Evolutionary conservation across 2,113 vertebrate species (phyloP), one percentile per base, ranked within the genome.

Genomic region (Oxyura jamaicensis): DNA sequence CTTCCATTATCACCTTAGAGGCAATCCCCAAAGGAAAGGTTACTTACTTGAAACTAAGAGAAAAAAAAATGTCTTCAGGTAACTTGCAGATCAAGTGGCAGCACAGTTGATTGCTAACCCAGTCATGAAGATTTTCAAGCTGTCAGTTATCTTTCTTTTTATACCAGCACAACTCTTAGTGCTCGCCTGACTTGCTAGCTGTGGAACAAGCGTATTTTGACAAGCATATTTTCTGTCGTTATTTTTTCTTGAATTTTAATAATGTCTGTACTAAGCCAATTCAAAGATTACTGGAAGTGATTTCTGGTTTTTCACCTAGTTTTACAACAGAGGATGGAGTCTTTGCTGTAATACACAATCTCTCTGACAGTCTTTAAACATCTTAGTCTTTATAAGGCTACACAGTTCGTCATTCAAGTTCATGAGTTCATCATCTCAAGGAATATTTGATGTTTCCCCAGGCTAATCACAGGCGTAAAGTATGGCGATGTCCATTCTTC

Each of bases 241-340:
- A 81, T 42, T 75, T 73, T 33, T 33, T 28, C 3, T 60, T 42
- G 22, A 21, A 2, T 23, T 58, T 44, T 52, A 29, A 4, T 53
- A 9, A 3, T 10, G 2, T 42, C 6, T 22, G 3, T 68, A 16
- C 25, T 53, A 53, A 78, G 22, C 8, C 42, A 50, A 25, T 71
- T 73, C 36, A 58, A 26, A 5, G 46, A 33, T 18, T 55, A 33
- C 1, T 35, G 26, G 26, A 90, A 76, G 28, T 16, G 8, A 50
- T 65, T 91, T 73, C 11, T 76, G 41, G 4, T n/a, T 90, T 81
- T 84, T 21, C n/a, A n/a, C 62, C 31, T 77, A 14, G 3, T 81
- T 36, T 69, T 73, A 41, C 26, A 73, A 7, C 5, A 41, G 58
- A 77, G 31, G 7, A 44, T 1, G 0, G 2, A 90, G 8, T 9